Base-by-base conservation (phyloP, 2,888 invertebrate species). In the Ormyrus thymus region DNA sequence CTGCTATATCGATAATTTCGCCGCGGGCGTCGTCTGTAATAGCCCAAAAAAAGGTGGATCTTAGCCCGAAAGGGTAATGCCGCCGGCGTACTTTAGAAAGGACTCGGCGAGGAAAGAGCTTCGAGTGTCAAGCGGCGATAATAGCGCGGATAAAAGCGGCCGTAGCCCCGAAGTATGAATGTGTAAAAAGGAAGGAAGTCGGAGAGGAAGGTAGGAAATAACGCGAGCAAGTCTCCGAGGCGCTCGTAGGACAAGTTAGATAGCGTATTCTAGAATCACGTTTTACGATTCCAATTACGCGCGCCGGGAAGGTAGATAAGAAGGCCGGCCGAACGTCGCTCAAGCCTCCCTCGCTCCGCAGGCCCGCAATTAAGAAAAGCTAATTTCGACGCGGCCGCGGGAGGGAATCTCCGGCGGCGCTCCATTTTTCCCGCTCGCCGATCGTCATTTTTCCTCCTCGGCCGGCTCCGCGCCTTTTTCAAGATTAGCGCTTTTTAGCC, bases 361-460 rank as follows among this genome's bases (percentile, higher is more conserved):
- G 53, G 83, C 86, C 85, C 87, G n/a, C n/a, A 88, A 88, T 88
- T 88, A 88, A 87, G 87, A 86, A 87, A 88, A 88, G 86, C 88
- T 88, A 87, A 88, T 88, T 88, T 87, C 85, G 84, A 83, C 83
- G 77, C 81, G 29, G 3, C 1, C 29, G 75, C 73, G 77, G 79
- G 56, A 69, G n/a, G n/a, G 68, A 75, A 75, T 71, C 74, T 72
- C 73, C 69, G 68, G 56, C 53, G 50, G 59, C 72, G 62, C 73
- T 70, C 56, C 73, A 51, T 64, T 11, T 64, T 15, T 50, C 11
- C 8, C 50, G 8, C 53, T 9, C 59, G 43, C 10, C 9, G 66
- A 13, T n/a, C 29, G 62, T 68, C 45, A 51, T 58, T 69, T 58
- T 55, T 70, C 55, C 43, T n/a, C 45, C 53, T 55, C 43, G n/a